A percentile compares a stretch with the other conserved stretches of the same genome.
phyloP scores from a whole-genome alignment of 2,888 invertebrate genomes.

The Ellobium chinense region DNA sequence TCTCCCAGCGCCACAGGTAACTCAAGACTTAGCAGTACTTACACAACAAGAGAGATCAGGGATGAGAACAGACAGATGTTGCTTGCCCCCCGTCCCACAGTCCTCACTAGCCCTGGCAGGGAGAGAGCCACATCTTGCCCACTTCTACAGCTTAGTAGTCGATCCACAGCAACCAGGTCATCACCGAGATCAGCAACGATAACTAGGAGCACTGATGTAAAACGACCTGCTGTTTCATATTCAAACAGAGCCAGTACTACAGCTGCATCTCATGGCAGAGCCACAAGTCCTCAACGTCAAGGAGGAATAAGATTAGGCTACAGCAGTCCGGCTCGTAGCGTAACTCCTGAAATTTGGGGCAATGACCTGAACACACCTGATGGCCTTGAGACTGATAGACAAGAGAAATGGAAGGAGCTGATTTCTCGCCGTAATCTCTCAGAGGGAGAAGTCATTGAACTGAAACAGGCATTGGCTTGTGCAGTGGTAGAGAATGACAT shows the following conservation, averaged over 20 bases:
- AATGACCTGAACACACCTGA: conserved; percentile 49
- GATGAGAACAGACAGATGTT: conserved; percentile 35
- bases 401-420: conserved; percentile 64
- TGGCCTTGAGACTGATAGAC: conserved; percentile 61
- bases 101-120: not conserved
- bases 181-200: conserved; percentile 6
- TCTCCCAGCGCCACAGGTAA: not conserved
- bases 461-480: conserved; percentile 72
- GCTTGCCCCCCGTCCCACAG: not conserved
- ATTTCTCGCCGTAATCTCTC: conserved; percentile 57
- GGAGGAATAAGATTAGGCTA: conserved; percentile 62
- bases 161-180: conserved; percentile 10
- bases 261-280: not conserved
- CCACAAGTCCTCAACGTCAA: not conserved
- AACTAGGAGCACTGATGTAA: not conserved
- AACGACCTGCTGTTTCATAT: not conserved
- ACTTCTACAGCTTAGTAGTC: conserved; percentile 17
- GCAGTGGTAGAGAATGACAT: conserved; percentile 72
- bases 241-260: not conserved
- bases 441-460: conserved; percentile 66
- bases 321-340: conserved; percentile 67
- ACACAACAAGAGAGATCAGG: conserved; percentile 18
- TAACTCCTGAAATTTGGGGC: conserved; percentile 69
- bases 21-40: not conserved
- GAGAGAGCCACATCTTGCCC: conserved; percentile 33